A percentile compares a stretch with the other conserved stretches of the same genome.
Conservation (phyloP, 1,140 invertebrate species). For the Drosophila athabasca region DNA sequence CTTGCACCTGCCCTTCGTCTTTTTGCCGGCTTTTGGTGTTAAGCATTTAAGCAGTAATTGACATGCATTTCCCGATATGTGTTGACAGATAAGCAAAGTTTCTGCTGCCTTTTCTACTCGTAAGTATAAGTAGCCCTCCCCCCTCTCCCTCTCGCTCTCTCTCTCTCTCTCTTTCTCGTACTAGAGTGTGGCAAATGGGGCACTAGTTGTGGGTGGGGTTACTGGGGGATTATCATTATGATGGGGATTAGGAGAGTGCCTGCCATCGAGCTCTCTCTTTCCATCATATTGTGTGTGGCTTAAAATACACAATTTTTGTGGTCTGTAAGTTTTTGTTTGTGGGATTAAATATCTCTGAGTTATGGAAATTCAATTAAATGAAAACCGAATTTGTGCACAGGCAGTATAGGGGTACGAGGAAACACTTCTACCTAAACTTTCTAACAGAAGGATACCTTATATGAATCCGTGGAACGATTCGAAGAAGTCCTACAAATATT, state of each 20-base stretch:
- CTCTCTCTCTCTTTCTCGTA: too few species aligned
- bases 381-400: too few species aligned
- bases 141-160: too few species aligned
- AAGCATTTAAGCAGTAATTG: constrained; percentile 79
- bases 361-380: too few species aligned
- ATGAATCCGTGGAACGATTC: too few species aligned
- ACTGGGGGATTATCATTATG: constrained; percentile 28
- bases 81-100: constrained; percentile 70
- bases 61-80: constrained; percentile 76
- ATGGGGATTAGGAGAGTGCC: constrained; percentile 39
- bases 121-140: too few species aligned
- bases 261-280: constrained; percentile 30
- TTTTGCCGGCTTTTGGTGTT: constrained; percentile 69
- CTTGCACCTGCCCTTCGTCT: constrained; percentile 18
- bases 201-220: constrained; percentile 1
- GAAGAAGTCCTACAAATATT: too few species aligned
- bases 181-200: too few species aligned
- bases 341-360: too few species aligned
- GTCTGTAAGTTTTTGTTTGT: background rate
- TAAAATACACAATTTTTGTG: constrained; percentile 23
- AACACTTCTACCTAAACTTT: too few species aligned
- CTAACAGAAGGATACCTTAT: too few species aligned
- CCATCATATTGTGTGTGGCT: constrained; percentile 47
- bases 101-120: constrained; percentile 7
- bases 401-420: too few species aligned